Evolutionary conservation across 1,140 invertebrate genomes (phyloP), one percentile per base, ranked within the genome.

Genomic region (Himalopsyche phryganea): DNA sequence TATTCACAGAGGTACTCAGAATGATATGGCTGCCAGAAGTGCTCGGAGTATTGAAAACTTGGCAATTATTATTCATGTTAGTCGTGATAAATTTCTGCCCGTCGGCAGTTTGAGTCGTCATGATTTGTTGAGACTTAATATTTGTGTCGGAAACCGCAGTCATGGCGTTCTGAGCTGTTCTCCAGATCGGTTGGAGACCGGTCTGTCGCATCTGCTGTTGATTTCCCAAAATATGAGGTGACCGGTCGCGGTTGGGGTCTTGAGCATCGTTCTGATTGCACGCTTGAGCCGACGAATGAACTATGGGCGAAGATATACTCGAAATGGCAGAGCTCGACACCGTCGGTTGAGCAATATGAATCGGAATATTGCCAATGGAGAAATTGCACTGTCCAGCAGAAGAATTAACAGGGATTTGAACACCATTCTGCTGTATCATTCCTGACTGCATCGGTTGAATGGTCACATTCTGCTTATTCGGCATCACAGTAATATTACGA

Each of bases 321-420:
- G n/a, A n/a, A n/a, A 58, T 36, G 15, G 23, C 33, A 14, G 54
- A 20, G 50, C 41, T 61, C 7, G 62, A 45, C 6, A 56, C 49
- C 10, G 61, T 61, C 2, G 58, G 59, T 52, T 65, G 63, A 51
- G 47, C 45, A 18, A 64, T 38, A 32, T 64, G 61, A 20, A 60
- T 32, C 11, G 47, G 41, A 13, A 60, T 40, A 50, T 50, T 57
- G 9, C 50, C 61, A 28, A 54, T 35, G 10, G 52, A 56, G 15
- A 56, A 38, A 40, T 58, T 56, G 14, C 49, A 33, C 32, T 61
- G 60, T 15, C 33, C 17, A 13, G 56, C 53, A 17, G 49, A 42
- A 19, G 52, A 32, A 50, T 64, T 64, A 5, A 64, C 17, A 7
- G 61, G 58, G 17, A 64, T 51, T 7, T 53, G 53, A 7, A 64